A percentile compares a stretch with the other conserved stretches of the same genome.
Conservation (phyloP, 2,113 vertebrate species). For the Pelodiscus sinensis region DNA sequence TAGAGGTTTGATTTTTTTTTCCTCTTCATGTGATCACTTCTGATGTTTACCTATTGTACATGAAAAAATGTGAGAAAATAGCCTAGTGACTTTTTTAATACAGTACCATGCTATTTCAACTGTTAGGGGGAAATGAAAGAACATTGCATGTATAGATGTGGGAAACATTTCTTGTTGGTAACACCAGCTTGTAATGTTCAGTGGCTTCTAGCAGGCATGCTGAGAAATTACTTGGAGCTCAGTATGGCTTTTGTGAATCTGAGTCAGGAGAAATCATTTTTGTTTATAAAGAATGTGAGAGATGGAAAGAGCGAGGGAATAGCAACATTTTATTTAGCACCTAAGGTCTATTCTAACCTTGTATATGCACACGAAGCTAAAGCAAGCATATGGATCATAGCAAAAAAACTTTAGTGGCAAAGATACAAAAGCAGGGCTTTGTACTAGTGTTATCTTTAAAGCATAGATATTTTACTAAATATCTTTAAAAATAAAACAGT, state of each 20-base stretch:
- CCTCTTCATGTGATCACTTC: slow-evolving; percentile 60
- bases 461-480: not conserved
- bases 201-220: slow-evolving; percentile 32
- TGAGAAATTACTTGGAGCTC: slow-evolving; percentile 48
- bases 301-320: not conserved
- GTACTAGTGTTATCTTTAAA: not conserved
- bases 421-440: not conserved
- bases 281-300: not conserved
- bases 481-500: not conserved
- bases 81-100: slow-evolving; percentile 47
- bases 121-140: slow-evolving; percentile 52
- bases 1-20: slow-evolving; percentile 38
- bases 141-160: slow-evolving; percentile 25
- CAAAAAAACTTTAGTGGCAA: not conserved
- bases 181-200: slow-evolving; percentile 54
- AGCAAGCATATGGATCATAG: not conserved
- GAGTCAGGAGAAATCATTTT: slow-evolving; percentile 2
- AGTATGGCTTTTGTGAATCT: not conserved
- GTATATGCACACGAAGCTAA: not conserved
- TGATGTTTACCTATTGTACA: slow-evolving; percentile 66
- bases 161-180: slow-evolving; percentile 53
- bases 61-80: slow-evolving; percentile 47
- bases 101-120: slow-evolving; percentile 39
- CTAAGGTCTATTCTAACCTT: not conserved
- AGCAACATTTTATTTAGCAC: slow-evolving; percentile 2